phyloP scores from a whole-genome alignment of 2,888 invertebrate species.

The Aquatica leii region DNA sequence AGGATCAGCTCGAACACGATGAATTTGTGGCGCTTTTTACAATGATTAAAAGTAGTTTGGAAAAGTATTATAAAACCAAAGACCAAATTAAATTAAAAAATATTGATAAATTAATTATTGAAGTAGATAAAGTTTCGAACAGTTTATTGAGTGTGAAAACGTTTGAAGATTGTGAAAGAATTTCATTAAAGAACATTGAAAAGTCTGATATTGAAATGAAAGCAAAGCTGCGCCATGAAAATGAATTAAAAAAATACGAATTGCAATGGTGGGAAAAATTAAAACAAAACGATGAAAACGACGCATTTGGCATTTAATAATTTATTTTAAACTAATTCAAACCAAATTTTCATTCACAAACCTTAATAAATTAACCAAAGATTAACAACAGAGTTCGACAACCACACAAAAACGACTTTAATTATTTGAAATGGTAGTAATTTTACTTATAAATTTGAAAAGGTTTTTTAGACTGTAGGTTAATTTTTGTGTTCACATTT shows the following conservation, averaged over 20 bases:
- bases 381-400: no score
- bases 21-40: neutral
- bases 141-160: constrained; percentile 13
- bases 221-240: constrained; percentile 24
- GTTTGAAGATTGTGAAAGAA: constrained; percentile 6
- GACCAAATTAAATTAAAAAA: neutral
- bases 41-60: neutral
- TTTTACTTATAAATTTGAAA: no score
- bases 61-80: neutral
- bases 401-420: no score
- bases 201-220: constrained; percentile 7
- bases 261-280: constrained; percentile 37
- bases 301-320: no score
- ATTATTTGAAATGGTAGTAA: no score
- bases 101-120: constrained; percentile 12
- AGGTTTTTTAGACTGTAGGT: no score
- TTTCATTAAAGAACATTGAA: neutral
- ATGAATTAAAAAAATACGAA: constrained; percentile 18
- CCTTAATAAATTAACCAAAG: no score
- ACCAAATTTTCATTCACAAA: no score
- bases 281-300: neutral
- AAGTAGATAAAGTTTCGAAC: constrained; percentile 12
- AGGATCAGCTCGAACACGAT: no score
- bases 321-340: no score
- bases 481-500: no score